Evolutionary conservation across 2,888 invertebrate species (phyloP), one percentile per base, ranked within the genome.

Genomic region (Siphlonurus alternatus): DNA sequence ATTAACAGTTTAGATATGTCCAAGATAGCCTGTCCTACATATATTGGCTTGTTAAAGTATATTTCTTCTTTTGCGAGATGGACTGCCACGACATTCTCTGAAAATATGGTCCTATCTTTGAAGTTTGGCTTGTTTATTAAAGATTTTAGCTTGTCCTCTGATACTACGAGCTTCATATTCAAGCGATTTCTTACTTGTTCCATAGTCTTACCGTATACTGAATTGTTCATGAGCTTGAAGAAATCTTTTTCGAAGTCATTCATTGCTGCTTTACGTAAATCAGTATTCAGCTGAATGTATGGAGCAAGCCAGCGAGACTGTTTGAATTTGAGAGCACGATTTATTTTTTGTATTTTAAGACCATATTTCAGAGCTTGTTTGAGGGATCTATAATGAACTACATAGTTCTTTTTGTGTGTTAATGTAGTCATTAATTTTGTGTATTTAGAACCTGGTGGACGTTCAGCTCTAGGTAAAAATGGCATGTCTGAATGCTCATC

Each of bases 121-220:
- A 74, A 75, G 67, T 74, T 71, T 0, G 72, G 71, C 65, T 68
- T 71, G n/a, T 72, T 69, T 24, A 73, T 72, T 10, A 24, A 5
- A 61, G 53, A 24, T 10, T 56, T 19, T 7, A 54, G 23, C n/a
- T 25, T 15, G 2, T 67, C 54, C 61, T 65, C 61, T 18, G 53
- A 61, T 18, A 59, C 61, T 1, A 67, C 66, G 19, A 73, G 61
- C 24, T 67, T 63, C 1, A 79, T 69, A 67, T 74, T 71, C n/a
- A 71, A 68, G 61, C 71, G 68, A 59, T 75, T 76, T 38, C 72
- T 67, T 15, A 74, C 72, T 70, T 76, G 76, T 68, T 76, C 75
- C 72, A 76, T 75, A 1, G 73, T 73, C 70, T 76, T 77, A 2
- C 74, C 73, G 67, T 71, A 75, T 20, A 73, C 70, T 5, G 69